Conservation (phyloP, 53 echinoderm and acorn worm species). For the Echinometra lucunter region DNA sequence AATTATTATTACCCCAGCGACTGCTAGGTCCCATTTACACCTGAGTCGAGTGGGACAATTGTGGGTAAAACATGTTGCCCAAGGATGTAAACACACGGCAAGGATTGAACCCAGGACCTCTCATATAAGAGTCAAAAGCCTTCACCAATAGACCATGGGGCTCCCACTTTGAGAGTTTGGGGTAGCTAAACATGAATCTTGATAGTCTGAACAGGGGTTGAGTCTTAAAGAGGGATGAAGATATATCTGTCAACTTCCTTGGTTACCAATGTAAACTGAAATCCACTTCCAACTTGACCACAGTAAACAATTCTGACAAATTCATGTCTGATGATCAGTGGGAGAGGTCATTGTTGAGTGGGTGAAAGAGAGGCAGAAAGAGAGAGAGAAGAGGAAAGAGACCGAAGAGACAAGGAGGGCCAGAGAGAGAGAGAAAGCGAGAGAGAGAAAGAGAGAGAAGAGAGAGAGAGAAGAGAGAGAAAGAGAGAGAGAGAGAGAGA, state of each 20-base stretch:
- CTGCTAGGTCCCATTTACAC: too few species aligned
- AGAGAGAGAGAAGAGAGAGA: background rate
- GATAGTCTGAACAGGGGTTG: too few species aligned
- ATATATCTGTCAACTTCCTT: slow-evolving; percentile 8
- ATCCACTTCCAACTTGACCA: slow-evolving; percentile 29
- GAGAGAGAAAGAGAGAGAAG: background rate
- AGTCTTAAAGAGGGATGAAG: background rate
- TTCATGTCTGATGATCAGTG: background rate
- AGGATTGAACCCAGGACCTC: too few species aligned
- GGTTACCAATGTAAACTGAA: slow-evolving; percentile 10
- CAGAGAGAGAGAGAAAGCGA: background rate
- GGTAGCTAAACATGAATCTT: too few species aligned
- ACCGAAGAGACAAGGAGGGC: background rate
- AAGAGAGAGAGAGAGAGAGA: background rate
- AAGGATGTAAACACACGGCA: too few species aligned
- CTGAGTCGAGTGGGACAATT: too few species aligned
- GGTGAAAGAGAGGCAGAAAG: background rate
- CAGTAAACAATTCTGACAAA: slow-evolving; percentile 43
- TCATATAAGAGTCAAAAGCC: too few species aligned
- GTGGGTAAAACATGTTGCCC: too few species aligned
- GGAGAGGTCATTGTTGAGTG: background rate
- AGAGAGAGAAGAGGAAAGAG: background rate
- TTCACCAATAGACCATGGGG: too few species aligned
- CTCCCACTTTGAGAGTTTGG: too few species aligned
- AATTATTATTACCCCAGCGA: too few species aligned